Evolutionary conservation across 2,888 invertebrate species (phyloP), one percentile per base, ranked within the genome.

Genomic region (Dermolepida albohirtum): DNA sequence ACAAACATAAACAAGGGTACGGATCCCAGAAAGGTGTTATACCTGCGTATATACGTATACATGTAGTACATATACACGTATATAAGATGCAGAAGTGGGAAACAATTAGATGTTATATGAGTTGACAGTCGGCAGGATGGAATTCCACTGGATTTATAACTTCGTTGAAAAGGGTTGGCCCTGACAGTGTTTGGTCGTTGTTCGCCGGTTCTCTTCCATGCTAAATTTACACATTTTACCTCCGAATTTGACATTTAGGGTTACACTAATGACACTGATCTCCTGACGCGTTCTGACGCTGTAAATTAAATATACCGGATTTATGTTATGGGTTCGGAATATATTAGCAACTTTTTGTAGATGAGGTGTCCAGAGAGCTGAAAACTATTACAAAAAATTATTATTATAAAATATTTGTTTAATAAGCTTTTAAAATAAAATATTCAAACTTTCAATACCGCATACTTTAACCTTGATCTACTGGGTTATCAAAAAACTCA

Each of bases 81-180:
- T 41, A 14, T 22, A 16, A 59, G 59, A 44, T 34, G 47, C 29
- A 44, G 59, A 59, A 41, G 29, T 59, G 59, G 22, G 59, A 44
- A 59, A 59, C 59, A 59, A 59, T 59, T 59, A 59, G 59, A 59
- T 59, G 29, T 59, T 59, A 29, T 22, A 40, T 29, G 14, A 59
- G 59, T 12, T 59, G 59, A 59, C 59, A 59, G 59, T 44, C 27
- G 44, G 29, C 44, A 44, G 59, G 59, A 47, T 27, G 44, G 34
- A 44, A 59, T 59, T 44, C 44, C 12, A 44, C 44, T 29, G 59
- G 59, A 59, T 59, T 59, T 55, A 59, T 59, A 59, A 59, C 59
- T 59, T 44, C 29, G 59, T 29, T 59, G 59, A 59, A 44, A 59
- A 59, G 59, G 59, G 59, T 59, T 27, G 17, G 12, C 10, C 16